Evolutionary conservation across 30 jellyfish, hydroid and myxozoan genomes (phyloP), one percentile per base, ranked within the genome.

Genomic region (Aurelia aurita): DNA sequence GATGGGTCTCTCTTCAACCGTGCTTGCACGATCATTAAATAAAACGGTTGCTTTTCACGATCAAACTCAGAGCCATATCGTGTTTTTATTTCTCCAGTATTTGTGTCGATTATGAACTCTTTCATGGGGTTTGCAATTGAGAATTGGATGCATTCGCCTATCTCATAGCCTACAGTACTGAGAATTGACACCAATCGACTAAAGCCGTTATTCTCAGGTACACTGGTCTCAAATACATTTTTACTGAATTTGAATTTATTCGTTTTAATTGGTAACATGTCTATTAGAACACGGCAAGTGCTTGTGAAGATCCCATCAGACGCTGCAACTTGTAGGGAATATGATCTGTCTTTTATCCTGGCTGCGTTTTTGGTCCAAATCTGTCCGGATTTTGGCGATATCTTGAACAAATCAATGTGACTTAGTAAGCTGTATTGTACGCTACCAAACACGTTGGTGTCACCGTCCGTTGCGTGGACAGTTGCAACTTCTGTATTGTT

Each of bases 241-340:
- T 72, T 45, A 18, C 87, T 73, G 85, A 94, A 94, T 20, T 46
- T 57, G 92, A 94, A 94, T 10, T 58, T 70, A 13, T 67, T 39
- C 22, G 72, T 45, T 18, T 31, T 47, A 39, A 73, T 51, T 25
- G 89, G 85, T 0, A 47, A 21, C 46, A 89, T 69, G 39, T 58
- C 63, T 11, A 94, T 55, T 49, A 76, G 39, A 68, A 94, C 91
- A 47, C 27, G 83, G 28, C 91, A 72, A 22, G 85, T 63, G 78
- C 94, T 74, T 63, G 82, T 74, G 72, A 94, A 94, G 46, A 89
- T 72, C 8, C 96, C 96, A 85, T 94, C 99, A 2, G 98, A 88
- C 3, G 93, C 99, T 2, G 88, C 66, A 5, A 86, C 95, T 58
- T 71, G 61, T 49, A 87, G 21, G 7, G 88, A 69, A 51, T 85